Percentiles rank a stretch among this genome's conserved stretches.
Conservation (phyloP, 2,888 invertebrate species). For the Lymantria monacha region DNA sequence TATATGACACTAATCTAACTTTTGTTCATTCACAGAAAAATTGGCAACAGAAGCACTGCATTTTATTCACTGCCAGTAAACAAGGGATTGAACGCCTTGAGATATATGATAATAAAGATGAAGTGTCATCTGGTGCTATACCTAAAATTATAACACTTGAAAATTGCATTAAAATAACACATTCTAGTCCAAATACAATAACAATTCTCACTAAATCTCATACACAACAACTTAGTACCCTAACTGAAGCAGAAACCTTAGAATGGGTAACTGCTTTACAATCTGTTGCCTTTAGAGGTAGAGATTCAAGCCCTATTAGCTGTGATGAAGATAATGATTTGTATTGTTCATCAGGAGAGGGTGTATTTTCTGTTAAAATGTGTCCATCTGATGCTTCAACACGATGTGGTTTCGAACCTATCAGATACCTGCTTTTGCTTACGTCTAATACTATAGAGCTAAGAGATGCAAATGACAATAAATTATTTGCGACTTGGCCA, state of each 20-base stretch:
- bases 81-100: slow-evolving; percentile 93
- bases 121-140: slow-evolving; percentile 82
- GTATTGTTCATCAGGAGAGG: slow-evolving; percentile 93
- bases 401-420: slow-evolving; percentile 87
- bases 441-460: slow-evolving; percentile 89
- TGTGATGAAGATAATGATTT: slow-evolving; percentile 94
- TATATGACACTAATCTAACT: neutral
- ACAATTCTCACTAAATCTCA: slow-evolving; percentile 90
- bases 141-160: slow-evolving; percentile 92
- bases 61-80: slow-evolving; percentile 91
- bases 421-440: slow-evolving; percentile 87
- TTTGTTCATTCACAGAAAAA: slow-evolving; percentile 85
- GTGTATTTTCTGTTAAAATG: slow-evolving; percentile 89
- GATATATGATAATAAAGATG: slow-evolving; percentile 91
- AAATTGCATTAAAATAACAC: slow-evolving; percentile 93
- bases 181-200: slow-evolving; percentile 83
- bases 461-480: slow-evolving; percentile 84
- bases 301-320: slow-evolving; percentile 78
- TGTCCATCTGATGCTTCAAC: slow-evolving; percentile 90
- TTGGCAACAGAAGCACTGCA: slow-evolving; percentile 90
- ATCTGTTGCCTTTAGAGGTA: slow-evolving; percentile 90
- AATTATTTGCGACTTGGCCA: slow-evolving; percentile 90
- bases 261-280: slow-evolving; percentile 92
- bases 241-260: slow-evolving; percentile 85
- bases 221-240: slow-evolving; percentile 82